Evolutionary conservation across 2,113 vertebrate species (phyloP).

Genomic region (Lipophrys pholis): DNA sequence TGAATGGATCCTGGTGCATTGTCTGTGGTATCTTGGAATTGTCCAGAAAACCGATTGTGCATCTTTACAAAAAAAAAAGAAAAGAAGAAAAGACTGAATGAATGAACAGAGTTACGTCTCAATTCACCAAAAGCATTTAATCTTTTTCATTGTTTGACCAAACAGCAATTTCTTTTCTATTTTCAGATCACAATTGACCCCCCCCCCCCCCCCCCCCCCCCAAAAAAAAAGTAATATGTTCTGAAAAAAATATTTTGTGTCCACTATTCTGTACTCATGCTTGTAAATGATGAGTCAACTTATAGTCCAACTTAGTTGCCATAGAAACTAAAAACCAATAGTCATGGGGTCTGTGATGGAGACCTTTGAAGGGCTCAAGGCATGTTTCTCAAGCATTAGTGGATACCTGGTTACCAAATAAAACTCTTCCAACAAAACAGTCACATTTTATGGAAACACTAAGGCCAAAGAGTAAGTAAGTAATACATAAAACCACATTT

Average conservation of each 20-base stretch:
- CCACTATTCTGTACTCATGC: conserved; percentile 54
- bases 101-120: background rate
- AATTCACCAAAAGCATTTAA: background rate
- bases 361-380: conserved; percentile 69
- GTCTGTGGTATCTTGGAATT: background rate
- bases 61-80: background rate
- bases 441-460: too few species aligned
- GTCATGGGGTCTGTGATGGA: conserved; percentile 68
- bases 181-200: conserved; percentile 6
- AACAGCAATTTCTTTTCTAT: background rate
- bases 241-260: conserved; percentile 40
- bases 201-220: too few species aligned
- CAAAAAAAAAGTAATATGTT: conserved; percentile 29
- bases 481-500: too few species aligned
- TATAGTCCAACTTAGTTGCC: conserved; percentile 77
- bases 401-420: conserved; percentile 65
- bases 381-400: conserved; percentile 53
- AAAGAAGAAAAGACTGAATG: background rate
- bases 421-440: background rate
- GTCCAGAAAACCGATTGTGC: background rate
- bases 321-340: conserved; percentile 80
- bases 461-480: too few species aligned
- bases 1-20: background rate
- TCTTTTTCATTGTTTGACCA: conserved; percentile 5
- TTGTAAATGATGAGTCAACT: conserved; percentile 77